Evolutionary conservation across 2,888 invertebrate species (phyloP).

Genomic region (Yponomeuta cagnagella): DNA sequence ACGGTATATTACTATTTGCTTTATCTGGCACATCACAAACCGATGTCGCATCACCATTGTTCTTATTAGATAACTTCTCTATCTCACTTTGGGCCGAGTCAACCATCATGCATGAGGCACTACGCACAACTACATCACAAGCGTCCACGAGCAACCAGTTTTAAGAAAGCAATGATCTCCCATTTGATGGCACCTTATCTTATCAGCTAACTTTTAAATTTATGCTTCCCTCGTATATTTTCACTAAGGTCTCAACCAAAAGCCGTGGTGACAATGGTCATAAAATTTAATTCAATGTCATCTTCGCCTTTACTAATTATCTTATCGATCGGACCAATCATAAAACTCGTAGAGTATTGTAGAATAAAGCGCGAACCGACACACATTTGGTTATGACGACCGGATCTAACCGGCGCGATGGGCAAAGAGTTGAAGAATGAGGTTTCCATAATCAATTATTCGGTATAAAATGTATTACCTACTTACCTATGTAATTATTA

Average conservation of each 20-base stretch:
- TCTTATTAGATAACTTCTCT: constrained; percentile 50
- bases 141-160: not conserved
- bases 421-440: not conserved
- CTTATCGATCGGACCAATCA: not conserved
- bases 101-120: constrained; percentile 41
- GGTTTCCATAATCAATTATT: not conserved
- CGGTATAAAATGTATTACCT: too few relatives aligned
- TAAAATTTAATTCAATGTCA: not conserved
- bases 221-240: not conserved
- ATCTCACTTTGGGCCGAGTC: constrained; percentile 42
- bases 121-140: constrained; percentile 35
- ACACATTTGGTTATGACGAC: not conserved
- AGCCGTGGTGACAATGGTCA: not conserved
- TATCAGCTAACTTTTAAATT: constrained; percentile 6
- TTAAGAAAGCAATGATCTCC: constrained; percentile 7
- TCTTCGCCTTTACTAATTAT: not conserved
- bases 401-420: not conserved
- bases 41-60: constrained; percentile 28
- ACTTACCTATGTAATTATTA: too few relatives aligned
- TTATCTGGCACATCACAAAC: constrained; percentile 30
- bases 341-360: not conserved
- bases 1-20: constrained; percentile 35
- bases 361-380: not conserved
- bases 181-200: constrained; percentile 9
- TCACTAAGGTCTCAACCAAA: not conserved